phyloP scores from a whole-genome alignment of 2,888 invertebrate genomes.

The Drosophila longiperda region DNA sequence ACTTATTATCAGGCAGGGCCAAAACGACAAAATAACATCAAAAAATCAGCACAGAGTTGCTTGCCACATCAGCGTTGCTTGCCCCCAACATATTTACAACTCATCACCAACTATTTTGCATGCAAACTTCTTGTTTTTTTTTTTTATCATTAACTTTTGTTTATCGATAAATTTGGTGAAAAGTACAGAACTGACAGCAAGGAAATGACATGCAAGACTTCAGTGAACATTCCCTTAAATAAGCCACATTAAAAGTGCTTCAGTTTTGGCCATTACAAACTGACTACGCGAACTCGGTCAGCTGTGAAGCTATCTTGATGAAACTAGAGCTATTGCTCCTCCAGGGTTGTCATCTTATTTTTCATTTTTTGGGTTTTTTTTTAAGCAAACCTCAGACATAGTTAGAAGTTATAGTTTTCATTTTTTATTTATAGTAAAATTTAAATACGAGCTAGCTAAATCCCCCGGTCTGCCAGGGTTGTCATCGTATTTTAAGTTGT shows the following conservation, averaged over 20 bases:
- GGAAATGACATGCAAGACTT: constrained; percentile 7
- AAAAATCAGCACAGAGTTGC: constrained; percentile 2
- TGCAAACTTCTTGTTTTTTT: constrained; percentile 4
- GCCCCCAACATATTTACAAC: background rate
- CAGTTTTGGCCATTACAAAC: background rate
- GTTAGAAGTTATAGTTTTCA: background rate
- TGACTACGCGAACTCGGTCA: background rate
- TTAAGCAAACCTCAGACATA: too few species aligned
- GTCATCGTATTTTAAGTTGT: too few species aligned
- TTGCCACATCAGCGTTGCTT: background rate
- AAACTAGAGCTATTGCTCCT: background rate
- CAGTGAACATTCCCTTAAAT: background rate
- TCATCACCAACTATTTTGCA: constrained; percentile 25
- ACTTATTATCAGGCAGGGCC: constrained; percentile 46
- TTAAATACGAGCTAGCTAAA: too few species aligned
- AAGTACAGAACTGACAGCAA: constrained; percentile 1
- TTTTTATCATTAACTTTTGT: constrained; percentile 5
- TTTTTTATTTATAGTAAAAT: too few species aligned
- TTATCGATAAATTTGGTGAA: constrained; percentile 17
- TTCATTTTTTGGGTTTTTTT: too few species aligned
- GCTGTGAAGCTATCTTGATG: background rate
- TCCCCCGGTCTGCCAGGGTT: too few species aligned
- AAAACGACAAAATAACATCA: constrained; percentile 1
- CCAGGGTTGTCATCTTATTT: background rate
- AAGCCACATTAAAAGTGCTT: background rate